Conservation (phyloP, 1,140 invertebrate genomes). For the Pectinophora gossypiella region DNA sequence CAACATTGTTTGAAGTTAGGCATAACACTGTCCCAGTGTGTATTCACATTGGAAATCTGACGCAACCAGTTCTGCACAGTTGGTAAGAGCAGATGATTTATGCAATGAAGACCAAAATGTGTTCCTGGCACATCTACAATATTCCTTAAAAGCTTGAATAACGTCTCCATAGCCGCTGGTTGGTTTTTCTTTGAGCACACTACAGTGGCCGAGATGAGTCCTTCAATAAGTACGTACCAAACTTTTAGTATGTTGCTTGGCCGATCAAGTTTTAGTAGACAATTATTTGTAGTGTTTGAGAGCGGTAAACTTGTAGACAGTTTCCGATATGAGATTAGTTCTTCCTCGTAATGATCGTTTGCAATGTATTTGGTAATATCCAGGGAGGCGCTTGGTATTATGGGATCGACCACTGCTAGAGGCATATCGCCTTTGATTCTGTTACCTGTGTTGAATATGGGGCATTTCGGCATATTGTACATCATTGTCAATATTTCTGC, state of each 20-base stretch:
- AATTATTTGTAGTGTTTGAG: slow-evolving; percentile 76
- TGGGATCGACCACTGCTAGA: slow-evolving; percentile 87
- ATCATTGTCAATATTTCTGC: slow-evolving; percentile 92
- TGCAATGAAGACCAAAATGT: slow-evolving; percentile 91
- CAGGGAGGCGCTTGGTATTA: slow-evolving; percentile 82
- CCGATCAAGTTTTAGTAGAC: slow-evolving; percentile 84
- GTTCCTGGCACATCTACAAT: slow-evolving; percentile 86
- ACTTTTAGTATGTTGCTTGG: slow-evolving; percentile 91
- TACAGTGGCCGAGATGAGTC: slow-evolving; percentile 87
- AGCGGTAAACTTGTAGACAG: slow-evolving; percentile 77
- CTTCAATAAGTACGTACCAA: slow-evolving; percentile 94
- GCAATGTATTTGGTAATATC: slow-evolving; percentile 72
- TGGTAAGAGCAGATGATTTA: slow-evolving; percentile 92
- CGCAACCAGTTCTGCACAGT: slow-evolving; percentile 93
- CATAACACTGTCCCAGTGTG: slow-evolving; percentile 84
- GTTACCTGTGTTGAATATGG: slow-evolving; percentile 92
- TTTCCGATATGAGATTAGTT: slow-evolving; percentile 78
- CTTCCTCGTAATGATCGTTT: slow-evolving; percentile 63
- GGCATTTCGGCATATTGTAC: slow-evolving; percentile 96
- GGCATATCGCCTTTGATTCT: slow-evolving; percentile 88
- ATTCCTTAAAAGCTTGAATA: slow-evolving; percentile 89
- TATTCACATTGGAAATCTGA: slow-evolving; percentile 81
- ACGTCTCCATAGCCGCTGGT: slow-evolving; percentile 88
- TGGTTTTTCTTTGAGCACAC: slow-evolving; percentile 90
- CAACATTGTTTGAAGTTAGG: slow-evolving; percentile 96